Evolutionary conservation across 2,888 invertebrate genomes (phyloP).

Genomic region (Drosophila quinaria): DNA sequence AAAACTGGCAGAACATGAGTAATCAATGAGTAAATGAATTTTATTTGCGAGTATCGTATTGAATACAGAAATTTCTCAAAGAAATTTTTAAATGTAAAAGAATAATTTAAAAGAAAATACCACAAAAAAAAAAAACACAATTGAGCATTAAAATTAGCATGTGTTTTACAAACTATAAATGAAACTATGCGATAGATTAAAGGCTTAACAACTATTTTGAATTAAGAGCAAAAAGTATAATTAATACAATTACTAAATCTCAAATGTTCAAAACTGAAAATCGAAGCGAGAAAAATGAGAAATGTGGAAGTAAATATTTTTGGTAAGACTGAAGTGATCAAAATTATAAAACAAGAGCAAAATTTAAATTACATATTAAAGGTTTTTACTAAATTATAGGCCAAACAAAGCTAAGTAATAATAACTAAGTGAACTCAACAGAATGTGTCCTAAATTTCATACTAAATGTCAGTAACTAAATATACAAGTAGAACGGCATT

Average conservation of each 20-base stretch:
- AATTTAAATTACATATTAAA: constrained; percentile 41
- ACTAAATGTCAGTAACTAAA: constrained; percentile 64
- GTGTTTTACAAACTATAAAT: constrained; percentile 45
- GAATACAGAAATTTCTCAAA: constrained; percentile 57
- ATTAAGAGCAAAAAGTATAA: constrained; percentile 12
- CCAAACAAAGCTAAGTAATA: constrained; percentile 30
- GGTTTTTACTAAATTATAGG: constrained; percentile 39
- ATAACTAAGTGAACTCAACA: constrained; percentile 59
- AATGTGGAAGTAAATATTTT: constrained; percentile 56
- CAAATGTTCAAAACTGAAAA: constrained; percentile 41
- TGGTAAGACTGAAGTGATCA: constrained; percentile 81
- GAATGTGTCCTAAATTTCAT: constrained; percentile 73
- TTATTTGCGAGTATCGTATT: constrained; percentile 55
- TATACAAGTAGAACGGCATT: constrained; percentile 44
- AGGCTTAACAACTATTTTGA: constrained; percentile 46
- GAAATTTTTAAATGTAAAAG: constrained; percentile 45
- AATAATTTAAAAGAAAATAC: constrained; percentile 1
- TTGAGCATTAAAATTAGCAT: constrained; percentile 25
- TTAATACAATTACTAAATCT: constrained; percentile 30
- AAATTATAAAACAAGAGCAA: constrained; percentile 54
- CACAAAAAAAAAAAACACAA: constrained; percentile 7
- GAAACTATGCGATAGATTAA: constrained; percentile 53
- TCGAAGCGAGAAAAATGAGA: constrained; percentile 22
- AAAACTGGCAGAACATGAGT: constrained; percentile 36
- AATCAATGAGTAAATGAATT: constrained; percentile 24